A percentile compares a stretch with the other conserved stretches of the same genome.
Conservation (phyloP, 1,140 invertebrate genomes). For the Chrysopa pallens region DNA sequence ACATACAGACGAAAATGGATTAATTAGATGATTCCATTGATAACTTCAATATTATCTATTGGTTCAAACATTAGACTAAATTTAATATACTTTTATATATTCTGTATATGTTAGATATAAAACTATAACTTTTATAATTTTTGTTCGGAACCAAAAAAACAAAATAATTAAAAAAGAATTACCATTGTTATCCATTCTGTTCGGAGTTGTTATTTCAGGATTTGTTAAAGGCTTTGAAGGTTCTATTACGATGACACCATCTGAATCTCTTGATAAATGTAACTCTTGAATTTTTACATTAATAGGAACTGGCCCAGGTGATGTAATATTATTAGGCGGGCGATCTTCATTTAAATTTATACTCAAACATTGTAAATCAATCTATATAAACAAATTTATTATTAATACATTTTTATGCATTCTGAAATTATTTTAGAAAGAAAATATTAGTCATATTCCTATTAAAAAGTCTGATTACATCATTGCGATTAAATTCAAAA, state of each 20-base stretch:
- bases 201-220: too few species aligned
- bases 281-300: slow-evolving; percentile 53
- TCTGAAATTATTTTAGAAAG: background rate
- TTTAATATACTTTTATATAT: too few species aligned
- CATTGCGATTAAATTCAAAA: too few species aligned
- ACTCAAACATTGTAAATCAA: slow-evolving; percentile 45
- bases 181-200: slow-evolving; percentile 4
- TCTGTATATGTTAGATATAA: background rate
- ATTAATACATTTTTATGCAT: slow-evolving; percentile 1
- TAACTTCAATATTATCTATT: too few species aligned
- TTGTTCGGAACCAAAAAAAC: background rate
- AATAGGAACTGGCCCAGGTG: slow-evolving; percentile 61
- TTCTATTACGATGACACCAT: slow-evolving; percentile 55
- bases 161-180: slow-evolving; percentile 8
- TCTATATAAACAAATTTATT: slow-evolving; percentile 27
- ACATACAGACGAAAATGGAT: too few species aligned
- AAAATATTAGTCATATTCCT: too few species aligned
- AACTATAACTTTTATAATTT: background rate
- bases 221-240: slow-evolving; percentile 19
- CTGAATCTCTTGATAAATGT: slow-evolving; percentile 39
- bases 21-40: too few species aligned
- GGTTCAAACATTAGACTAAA: too few species aligned
- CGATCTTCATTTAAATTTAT: slow-evolving; percentile 63
- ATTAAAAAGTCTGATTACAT: too few species aligned
- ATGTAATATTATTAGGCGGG: slow-evolving; percentile 61